Evolutionary conservation across 2,113 vertebrate genomes (phyloP), one percentile per base, ranked within the genome.

Genomic region (Eubucco bourcierii): DNA sequence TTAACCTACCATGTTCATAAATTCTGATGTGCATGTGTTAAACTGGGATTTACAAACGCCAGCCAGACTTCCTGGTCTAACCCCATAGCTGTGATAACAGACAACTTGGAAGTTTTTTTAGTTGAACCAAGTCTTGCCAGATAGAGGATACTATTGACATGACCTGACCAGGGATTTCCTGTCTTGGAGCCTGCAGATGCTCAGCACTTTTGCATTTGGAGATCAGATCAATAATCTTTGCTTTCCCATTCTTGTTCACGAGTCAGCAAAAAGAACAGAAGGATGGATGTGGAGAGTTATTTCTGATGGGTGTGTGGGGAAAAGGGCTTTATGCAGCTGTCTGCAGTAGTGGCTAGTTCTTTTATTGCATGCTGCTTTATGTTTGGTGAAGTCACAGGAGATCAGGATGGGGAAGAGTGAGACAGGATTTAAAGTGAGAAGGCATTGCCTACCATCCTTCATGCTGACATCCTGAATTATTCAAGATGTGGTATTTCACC

Each of bases 391-490:
- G 44, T 81, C 94, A 58, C 15, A 5, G 71, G 71, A 92, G 74
- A 74, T 70, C 59, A 5, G 59, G 44, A 12, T 59, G 70, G 59
- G 76, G 60, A 83, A 85, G 72, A 74, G 52, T 8, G 66, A 86
- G 75, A n/a, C 61, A 39, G 87, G n/a, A 61, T 94, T 94, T 83
- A 60, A 93, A 91, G 65, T 31, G 29, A 87, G 68, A 46, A 90
- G 65, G 72, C 81, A 61, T 67, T 64, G 81, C 81, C 81, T 71
- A 7, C 72, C 0, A 1, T 74, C 64, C 81, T 94, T 90, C 87
- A 64, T 5, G 56, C 65, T 80, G 72, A 9, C 82, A 84, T 78
- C 52, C 61, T 87, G 76, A 89, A 67, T 94, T 84, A 91, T 78
- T 87, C 84, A 96, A 53, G 65, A 60, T 39, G 34, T 37, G 56